These are phyloP conservation scores for Euproctis similis DNA, from an alignment of 2,888 invertebrate species.

Conservation along the genomic window DNA sequence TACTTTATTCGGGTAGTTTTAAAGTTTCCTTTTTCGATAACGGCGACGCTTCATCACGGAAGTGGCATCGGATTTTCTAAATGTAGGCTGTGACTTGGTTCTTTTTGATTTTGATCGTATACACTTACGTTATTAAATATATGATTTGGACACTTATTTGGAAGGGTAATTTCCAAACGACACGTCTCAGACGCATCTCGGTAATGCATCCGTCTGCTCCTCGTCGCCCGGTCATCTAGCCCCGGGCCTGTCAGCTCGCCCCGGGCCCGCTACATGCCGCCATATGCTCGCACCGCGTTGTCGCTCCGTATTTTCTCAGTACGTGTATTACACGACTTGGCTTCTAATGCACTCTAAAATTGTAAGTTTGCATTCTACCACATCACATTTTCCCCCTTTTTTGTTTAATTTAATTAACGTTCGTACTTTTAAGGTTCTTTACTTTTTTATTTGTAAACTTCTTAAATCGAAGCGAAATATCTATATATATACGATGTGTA, in stretches of 20 bases:
- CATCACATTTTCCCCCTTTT: too few relatives aligned
- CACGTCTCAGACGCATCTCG: slow-evolving; percentile 71
- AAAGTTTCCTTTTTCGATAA: slow-evolving; percentile 40
- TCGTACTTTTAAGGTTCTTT: slow-evolving; percentile 56
- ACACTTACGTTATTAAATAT: slow-evolving; percentile 49
- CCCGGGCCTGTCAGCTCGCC: slow-evolving; percentile 32
- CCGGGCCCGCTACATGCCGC: too few relatives aligned
- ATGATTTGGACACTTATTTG: slow-evolving; percentile 43
- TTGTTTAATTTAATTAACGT: slow-evolving; percentile 53
- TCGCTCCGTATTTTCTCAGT: slow-evolving; percentile 55
- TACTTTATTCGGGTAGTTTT: slow-evolving; percentile 46
- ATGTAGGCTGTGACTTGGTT: slow-evolving; percentile 74
- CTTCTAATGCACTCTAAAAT: slow-evolving; percentile 55
- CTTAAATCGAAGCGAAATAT: slow-evolving; percentile 47
- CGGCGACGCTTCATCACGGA: slow-evolving; percentile 28
- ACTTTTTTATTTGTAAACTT: too few relatives aligned
- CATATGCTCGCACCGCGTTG: slow-evolving; percentile 47
- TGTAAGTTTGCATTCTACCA: slow-evolving; percentile 59
- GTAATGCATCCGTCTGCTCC: slow-evolving; percentile 70
- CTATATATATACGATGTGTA: slow-evolving; percentile 30
- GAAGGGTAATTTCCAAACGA: slow-evolving; percentile 60
- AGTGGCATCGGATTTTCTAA: slow-evolving; percentile 53
- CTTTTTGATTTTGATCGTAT: slow-evolving; percentile 61
- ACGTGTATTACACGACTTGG: slow-evolving; percentile 66
- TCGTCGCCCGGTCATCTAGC: slow-evolving; percentile 60